A percentile compares a stretch with the other conserved stretches of the same genome.
Conservation (phyloP, 2,113 vertebrate species). For the Craseonycteris thonglongyai region DNA sequence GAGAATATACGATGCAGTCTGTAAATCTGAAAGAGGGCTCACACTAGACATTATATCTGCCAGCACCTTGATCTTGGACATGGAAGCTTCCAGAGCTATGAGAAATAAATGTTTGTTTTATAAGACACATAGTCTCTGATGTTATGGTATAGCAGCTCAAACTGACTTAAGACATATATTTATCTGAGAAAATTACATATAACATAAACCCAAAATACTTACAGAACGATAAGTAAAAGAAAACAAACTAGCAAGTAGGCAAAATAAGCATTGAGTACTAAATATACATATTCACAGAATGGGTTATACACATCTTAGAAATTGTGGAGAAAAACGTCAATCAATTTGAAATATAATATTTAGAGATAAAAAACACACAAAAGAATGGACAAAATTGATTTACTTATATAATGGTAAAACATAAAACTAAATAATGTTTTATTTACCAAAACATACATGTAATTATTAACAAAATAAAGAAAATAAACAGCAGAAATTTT, state of each 20-base stretch:
- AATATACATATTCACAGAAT: neutral
- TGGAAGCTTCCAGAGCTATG: neutral
- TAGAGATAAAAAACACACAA: neutral
- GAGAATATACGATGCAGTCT: neutral
- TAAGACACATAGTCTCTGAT: neutral
- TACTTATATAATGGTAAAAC: neutral
- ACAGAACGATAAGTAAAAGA: neutral
- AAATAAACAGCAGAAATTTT: neutral
- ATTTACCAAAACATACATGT: neutral
- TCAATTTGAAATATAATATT: neutral
- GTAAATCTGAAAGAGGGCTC: neutral
- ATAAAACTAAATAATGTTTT: neutral
- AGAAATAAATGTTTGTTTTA: neutral
- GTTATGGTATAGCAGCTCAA: neutral
- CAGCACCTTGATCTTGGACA: neutral
- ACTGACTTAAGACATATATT: neutral
- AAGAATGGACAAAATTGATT: neutral
- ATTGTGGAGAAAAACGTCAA: neutral
- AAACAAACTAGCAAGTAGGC: neutral
- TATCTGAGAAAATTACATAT: neutral
- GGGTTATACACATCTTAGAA: neutral
- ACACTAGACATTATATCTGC: neutral
- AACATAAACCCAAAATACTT: neutral
- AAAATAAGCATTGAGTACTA: neutral
- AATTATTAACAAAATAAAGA: neutral